phyloP scores from a whole-genome alignment of 2,113 vertebrate genomes.

The Lycocorax pyrrhopterus region DNA sequence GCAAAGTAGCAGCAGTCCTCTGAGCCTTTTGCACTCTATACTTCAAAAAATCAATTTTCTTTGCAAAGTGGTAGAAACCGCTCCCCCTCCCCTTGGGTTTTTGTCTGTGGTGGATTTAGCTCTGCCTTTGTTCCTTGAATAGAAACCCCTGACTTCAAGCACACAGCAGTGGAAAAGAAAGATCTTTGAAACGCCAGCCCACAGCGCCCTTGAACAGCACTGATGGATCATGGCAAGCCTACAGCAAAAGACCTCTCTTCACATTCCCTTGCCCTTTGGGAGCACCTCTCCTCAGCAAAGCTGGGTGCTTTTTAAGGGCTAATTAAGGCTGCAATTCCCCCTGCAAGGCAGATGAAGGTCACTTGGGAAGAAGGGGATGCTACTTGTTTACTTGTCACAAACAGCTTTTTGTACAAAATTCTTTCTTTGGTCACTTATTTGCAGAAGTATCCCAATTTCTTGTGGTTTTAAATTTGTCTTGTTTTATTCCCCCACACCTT shows the following conservation, averaged over 20 bases:
- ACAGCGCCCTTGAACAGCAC: neutral
- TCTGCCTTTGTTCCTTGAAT: neutral
- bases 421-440: neutral
- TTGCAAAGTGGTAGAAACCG: neutral
- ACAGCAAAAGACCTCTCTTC: neutral
- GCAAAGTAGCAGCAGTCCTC: neutral
- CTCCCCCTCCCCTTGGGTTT: neutral
- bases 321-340: neutral
- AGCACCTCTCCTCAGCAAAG: neutral
- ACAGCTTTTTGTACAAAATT: neutral
- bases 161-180: neutral
- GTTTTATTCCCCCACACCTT: accelerated
- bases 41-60: neutral
- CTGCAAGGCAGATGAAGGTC: neutral
- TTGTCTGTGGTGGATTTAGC: neutral
- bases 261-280: neutral
- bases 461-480: neutral
- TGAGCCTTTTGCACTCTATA: neutral
- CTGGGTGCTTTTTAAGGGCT: neutral
- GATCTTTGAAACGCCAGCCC: neutral
- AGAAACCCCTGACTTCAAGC: neutral
- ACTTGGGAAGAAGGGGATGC: neutral
- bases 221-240: neutral
- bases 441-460: neutral
- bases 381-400: neutral